A percentile compares a stretch with the other conserved stretches of the same genome.
phyloP scores from a whole-genome alignment of 1,140 invertebrate species.

The Rhynchophorus ferrugineus region DNA sequence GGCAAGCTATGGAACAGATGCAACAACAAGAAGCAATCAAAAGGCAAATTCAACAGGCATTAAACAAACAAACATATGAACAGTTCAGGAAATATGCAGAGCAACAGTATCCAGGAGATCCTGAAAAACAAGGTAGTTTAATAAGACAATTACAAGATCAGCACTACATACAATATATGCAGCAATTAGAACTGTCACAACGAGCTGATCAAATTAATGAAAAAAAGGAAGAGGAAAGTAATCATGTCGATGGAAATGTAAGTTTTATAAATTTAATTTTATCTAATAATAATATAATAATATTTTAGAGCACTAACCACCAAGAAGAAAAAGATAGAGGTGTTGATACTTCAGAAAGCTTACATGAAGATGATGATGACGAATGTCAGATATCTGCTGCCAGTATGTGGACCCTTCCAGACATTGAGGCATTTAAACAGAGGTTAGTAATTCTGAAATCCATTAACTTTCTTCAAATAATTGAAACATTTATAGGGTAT shows the following conservation, averaged over 20 bases:
- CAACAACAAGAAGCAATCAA: conserved; percentile 54
- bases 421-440: conserved; percentile 87
- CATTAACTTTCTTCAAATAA: neutral
- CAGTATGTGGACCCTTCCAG: conserved; percentile 90
- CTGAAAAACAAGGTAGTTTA: conserved; percentile 87
- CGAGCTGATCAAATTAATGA: conserved; percentile 18
- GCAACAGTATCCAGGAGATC: conserved; percentile 85
- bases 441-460: conserved; percentile 26
- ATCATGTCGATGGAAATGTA: conserved; percentile 24
- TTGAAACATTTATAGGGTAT: conserved; percentile 47
- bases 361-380: conserved; percentile 20
- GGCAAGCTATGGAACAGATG: conserved; percentile 51
- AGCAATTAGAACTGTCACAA: conserved; percentile 59
- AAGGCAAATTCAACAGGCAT: conserved; percentile 85
- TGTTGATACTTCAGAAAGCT: conserved; percentile 5
- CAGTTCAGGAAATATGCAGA: conserved; percentile 91
- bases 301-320: conserved; percentile 5
- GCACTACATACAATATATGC: conserved; percentile 97
- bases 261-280: conserved; percentile 5
- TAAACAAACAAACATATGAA: conserved; percentile 93
- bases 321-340: neutral
- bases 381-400: conserved; percentile 38
- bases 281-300: conserved; percentile 1
- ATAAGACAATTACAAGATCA: conserved; percentile 93
- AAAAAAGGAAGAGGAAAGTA: conserved; percentile 36